phyloP scores from a whole-genome alignment of 2,888 invertebrate species.

The Lordiphosa andalusiaca region DNA sequence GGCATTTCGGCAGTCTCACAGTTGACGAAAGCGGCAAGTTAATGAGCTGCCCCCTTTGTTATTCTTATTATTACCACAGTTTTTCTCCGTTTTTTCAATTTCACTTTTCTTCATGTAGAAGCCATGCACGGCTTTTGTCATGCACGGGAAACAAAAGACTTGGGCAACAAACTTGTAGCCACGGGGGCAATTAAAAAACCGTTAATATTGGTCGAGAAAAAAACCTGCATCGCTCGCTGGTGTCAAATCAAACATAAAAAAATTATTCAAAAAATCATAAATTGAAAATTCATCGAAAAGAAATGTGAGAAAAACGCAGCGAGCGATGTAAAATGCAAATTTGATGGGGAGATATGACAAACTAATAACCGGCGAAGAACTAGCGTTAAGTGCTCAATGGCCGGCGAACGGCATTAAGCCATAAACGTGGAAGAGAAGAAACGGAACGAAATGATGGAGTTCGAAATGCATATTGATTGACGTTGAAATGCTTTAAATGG shows the following conservation, averaged over 20 bases:
- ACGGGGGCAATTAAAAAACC: conserved; percentile 70
- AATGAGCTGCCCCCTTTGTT: conserved; percentile 71
- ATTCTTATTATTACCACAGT: conserved; percentile 59
- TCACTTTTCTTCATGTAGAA: conserved; percentile 58
- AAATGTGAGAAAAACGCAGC: conserved; percentile 68
- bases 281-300: conserved; percentile 47
- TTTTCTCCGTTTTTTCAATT: conserved; percentile 54
- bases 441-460: conserved; percentile 62
- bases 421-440: conserved; percentile 57
- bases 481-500: conserved; percentile 73
- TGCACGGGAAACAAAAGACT: conserved; percentile 60
- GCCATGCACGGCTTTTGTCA: conserved; percentile 34
- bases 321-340: conserved; percentile 64
- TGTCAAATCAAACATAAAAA: conserved; percentile 76
- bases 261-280: conserved; percentile 71
- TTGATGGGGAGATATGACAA: conserved; percentile 51
- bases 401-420: conserved; percentile 73
- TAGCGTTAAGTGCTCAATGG: conserved; percentile 75
- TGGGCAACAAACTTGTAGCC: conserved; percentile 55
- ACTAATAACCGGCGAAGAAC: conserved; percentile 59
- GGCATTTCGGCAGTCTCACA: conserved; percentile 57
- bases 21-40: conserved; percentile 74
- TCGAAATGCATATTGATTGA: conserved; percentile 76
- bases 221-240: conserved; percentile 60
- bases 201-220: conserved; percentile 59